Conservation (phyloP, 2,797 vertebrate species). For the Pterois miles region DNA sequence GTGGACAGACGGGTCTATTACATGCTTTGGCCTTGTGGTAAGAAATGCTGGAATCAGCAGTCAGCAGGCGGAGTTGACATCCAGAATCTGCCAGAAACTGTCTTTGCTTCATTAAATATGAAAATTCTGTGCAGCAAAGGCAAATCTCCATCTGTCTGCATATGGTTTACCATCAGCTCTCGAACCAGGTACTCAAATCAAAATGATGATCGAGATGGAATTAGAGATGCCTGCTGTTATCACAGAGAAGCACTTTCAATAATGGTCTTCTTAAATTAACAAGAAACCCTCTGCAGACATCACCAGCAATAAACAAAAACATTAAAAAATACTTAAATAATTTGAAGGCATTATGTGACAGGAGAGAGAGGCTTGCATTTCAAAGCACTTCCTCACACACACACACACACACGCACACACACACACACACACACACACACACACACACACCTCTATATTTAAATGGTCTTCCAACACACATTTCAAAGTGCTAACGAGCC, state of each 20-base stretch:
- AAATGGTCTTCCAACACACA: conserved; percentile 3
- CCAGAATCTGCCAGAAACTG: background rate
- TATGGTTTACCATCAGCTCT: background rate
- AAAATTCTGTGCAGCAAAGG: background rate
- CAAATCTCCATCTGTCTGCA: background rate
- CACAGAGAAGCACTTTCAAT: background rate
- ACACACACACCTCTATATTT: background rate
- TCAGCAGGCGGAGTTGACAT: background rate
- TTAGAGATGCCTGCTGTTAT: conserved; percentile 15
- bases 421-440: background rate
- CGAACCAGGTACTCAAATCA: background rate
- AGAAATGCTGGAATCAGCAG: background rate
- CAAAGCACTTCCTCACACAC: background rate
- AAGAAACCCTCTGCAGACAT: background rate
- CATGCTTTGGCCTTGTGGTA: no score
- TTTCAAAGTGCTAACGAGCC: conserved; percentile 47
- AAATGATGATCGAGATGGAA: conserved; percentile 21
- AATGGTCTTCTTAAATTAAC: background rate
- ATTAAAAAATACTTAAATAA: background rate
- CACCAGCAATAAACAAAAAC: background rate
- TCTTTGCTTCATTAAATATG: background rate
- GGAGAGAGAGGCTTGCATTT: conserved; percentile 9
- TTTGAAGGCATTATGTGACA: background rate
- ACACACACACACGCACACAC: background rate
- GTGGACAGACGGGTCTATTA: no score